Evolutionary conservation across 2,888 invertebrate genomes (phyloP), one percentile per base, ranked within the genome.

Genomic region (Stenichneumon culpator): DNA sequence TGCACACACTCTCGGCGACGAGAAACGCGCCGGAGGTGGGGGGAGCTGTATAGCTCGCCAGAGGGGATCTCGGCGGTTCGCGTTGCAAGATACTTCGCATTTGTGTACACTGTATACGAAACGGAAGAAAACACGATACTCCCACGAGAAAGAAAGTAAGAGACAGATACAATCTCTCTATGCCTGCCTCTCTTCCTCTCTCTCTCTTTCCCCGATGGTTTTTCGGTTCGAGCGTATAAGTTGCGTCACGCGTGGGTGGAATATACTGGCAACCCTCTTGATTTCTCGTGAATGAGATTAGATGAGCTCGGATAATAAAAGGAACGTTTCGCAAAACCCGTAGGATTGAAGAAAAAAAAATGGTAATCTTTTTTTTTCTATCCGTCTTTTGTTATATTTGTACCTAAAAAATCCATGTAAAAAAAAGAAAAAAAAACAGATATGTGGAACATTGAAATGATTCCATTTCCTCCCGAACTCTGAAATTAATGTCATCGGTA

Each of bases 81-180:
- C 72, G 50, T 65, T 80, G 77, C 67, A 67, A 67, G 39, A 67
- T 16, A 67, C 39, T n/a, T 28, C 47, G 7, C 44, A n/a, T 32
- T 32, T 32, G 28, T 22, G 32, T 25, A 60, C 25, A 80, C 63
- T 25, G 78, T 78, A 50, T 68, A 60, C 77, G 14, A 19, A 73
- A 78, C 52, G 73, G 72, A 78, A 72, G 77, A 84, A 63, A 63
- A 81, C 77, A 81, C 77, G 77, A 81, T 73, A 72, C 84, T 77
- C 84, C 83, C 80, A 84, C 83, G 79, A 70, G 44, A 52, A 44
- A 50, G 57, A 83, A 60, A 75, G 75, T 67, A 47, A 68, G 36
- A 84, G 72, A 79, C 19, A 68, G 25, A 73, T 52, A 67, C 32
- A 82, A 82, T 47, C 36, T 72, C 22, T 19, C 54, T 68, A 19